Conservation (phyloP, 2,888 invertebrate species). For the Aplocera efformata region DNA sequence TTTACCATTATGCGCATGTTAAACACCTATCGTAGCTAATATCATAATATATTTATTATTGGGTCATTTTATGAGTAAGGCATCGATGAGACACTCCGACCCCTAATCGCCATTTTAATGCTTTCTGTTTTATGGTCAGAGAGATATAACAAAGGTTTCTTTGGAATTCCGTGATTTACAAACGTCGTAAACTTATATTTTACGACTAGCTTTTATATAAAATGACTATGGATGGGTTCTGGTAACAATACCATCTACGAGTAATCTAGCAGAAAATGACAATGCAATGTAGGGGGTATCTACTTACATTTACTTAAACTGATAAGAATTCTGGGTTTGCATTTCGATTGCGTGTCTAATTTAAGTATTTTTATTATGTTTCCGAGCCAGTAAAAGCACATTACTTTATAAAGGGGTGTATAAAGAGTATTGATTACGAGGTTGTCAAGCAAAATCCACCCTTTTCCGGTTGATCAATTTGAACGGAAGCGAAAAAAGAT, state of each 20-base stretch:
- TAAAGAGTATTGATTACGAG: slow-evolving; percentile 57
- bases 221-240: slow-evolving; percentile 18
- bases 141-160: slow-evolving; percentile 42
- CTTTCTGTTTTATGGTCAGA: slow-evolving; percentile 48
- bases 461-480: slow-evolving; percentile 57
- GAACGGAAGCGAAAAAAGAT: slow-evolving; percentile 71
- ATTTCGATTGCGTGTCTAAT: slow-evolving; percentile 18
- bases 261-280: slow-evolving; percentile 3
- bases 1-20: background rate
- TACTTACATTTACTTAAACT: background rate
- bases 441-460: slow-evolving; percentile 55
- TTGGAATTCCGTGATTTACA: slow-evolving; percentile 48
- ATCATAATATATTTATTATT: slow-evolving; percentile 29
- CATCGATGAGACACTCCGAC: slow-evolving; percentile 47
- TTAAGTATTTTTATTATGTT: slow-evolving; percentile 20
- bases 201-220: slow-evolving; percentile 29
- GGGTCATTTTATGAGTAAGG: slow-evolving; percentile 37
- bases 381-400: slow-evolving; percentile 9
- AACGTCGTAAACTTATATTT: slow-evolving; percentile 36
- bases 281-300: background rate
- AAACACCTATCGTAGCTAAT: slow-evolving; percentile 11
- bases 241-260: slow-evolving; percentile 16
- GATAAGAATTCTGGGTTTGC: background rate
- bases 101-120: slow-evolving; percentile 51
- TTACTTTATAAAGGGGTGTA: slow-evolving; percentile 47